phyloP scores from a whole-genome alignment of 2,888 invertebrate genomes.

The Aphelenchoides bicaudatus region DNA sequence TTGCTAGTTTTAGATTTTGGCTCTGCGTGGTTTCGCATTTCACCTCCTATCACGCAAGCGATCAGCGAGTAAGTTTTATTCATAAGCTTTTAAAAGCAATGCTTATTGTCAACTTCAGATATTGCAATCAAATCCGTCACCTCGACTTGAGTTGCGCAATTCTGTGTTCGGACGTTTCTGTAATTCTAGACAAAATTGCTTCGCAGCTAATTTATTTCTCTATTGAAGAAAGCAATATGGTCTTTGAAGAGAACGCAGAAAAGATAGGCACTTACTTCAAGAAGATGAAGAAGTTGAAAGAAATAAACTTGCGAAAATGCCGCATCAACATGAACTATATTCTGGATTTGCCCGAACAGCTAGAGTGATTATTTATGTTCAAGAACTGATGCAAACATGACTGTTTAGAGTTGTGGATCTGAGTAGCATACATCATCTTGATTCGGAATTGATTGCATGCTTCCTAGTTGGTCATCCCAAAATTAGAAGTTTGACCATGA shows the following conservation, averaged over 20 bases:
- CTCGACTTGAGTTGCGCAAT: constrained; percentile 33
- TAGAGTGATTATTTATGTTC: constrained; percentile 18
- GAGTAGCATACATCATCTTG: constrained; percentile 18
- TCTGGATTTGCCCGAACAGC: constrained; percentile 21
- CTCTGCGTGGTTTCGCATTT: constrained; percentile 42
- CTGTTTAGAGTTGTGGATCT: constrained; percentile 24
- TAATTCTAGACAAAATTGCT: constrained; percentile 24
- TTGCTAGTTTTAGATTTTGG: constrained; percentile 42
- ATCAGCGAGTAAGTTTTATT: constrained; percentile 37
- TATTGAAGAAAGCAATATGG: constrained; percentile 41
- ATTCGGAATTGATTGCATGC: constrained; percentile 5
- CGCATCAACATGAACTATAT: constrained; percentile 21
- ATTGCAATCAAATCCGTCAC: constrained; percentile 28
- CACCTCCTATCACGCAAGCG: constrained; percentile 40
- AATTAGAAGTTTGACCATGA: constrained; percentile 16
- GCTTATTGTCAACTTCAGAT: constrained; percentile 15
- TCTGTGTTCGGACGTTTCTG: constrained; percentile 26
- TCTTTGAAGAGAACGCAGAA: constrained; percentile 19
- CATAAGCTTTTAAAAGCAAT: neutral
- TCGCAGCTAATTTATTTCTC: constrained; percentile 28
- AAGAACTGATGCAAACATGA: neutral
- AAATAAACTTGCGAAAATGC: constrained; percentile 24
- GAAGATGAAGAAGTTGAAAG: constrained; percentile 9
- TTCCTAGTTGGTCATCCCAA: constrained; percentile 23
- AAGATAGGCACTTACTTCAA: constrained; percentile 10